Evolutionary conservation across 2,113 vertebrate species (phyloP).

Genomic region (Prionailurus viverrinus): DNA sequence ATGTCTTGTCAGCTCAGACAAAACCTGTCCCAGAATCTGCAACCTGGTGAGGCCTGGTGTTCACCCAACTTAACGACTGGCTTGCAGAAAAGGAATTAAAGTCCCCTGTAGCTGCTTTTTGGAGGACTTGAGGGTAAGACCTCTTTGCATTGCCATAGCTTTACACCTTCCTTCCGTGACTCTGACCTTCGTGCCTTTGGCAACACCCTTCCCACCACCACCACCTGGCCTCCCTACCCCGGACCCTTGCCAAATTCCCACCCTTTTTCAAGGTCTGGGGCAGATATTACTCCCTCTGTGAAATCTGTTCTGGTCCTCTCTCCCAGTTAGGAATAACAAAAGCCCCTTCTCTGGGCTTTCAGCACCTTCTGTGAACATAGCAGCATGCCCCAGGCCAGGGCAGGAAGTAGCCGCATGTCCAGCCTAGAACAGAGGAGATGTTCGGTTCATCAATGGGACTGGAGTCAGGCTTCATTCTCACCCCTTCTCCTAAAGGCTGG

Average conservation of each 20-base stretch:
- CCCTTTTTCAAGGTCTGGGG: neutral
- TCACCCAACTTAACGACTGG: fast-evolving
- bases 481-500: neutral
- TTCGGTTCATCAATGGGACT: fast-evolving
- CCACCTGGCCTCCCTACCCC: neutral
- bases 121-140: neutral
- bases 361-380: neutral
- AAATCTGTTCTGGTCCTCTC: neutral
- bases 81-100: neutral
- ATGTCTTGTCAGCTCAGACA: neutral
- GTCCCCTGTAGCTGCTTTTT: neutral
- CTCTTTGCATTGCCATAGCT: fast-evolving
- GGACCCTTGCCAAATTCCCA: neutral
- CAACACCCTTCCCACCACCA: neutral
- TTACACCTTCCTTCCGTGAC: neutral
- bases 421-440: neutral
- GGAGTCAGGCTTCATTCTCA: neutral
- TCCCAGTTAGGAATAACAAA: neutral
- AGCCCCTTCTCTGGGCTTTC: neutral
- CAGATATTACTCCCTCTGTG: neutral
- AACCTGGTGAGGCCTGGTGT: neutral
- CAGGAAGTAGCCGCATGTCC: fast-evolving
- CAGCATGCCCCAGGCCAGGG: fast-evolving
- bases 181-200: neutral
- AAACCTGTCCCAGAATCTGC: neutral